Percentiles rank a stretch among this genome's conserved stretches.
These are phyloP conservation scores for Grantiella picta DNA, from an alignment of 2,113 vertebrate genomes.

Conservation along the genomic window DNA sequence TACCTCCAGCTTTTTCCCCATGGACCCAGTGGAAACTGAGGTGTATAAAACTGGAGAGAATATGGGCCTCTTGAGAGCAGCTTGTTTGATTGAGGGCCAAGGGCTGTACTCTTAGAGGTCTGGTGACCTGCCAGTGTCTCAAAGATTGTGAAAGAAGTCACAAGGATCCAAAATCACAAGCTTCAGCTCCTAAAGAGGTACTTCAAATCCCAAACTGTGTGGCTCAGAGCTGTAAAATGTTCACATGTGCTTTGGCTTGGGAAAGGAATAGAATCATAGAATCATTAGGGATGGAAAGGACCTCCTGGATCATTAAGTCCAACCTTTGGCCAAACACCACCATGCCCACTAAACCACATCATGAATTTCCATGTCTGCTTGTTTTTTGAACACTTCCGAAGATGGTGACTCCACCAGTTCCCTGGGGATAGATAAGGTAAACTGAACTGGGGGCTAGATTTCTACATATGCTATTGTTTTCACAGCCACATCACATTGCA, in stretches of 20 bases:
- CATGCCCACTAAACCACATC: background rate
- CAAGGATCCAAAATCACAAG: background rate
- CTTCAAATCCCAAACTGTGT: background rate
- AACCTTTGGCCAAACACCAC: background rate
- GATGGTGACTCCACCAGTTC: background rate
- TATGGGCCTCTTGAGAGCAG: background rate
- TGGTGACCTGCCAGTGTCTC: background rate
- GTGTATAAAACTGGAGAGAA: background rate
- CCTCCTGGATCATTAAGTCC: background rate
- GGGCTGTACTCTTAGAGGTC: accelerated
- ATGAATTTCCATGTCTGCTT: background rate
- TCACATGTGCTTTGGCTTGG: background rate
- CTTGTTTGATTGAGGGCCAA: accelerated
- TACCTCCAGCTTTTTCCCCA: background rate
- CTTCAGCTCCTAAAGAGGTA: background rate
- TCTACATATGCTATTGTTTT: background rate
- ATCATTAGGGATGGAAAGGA: background rate
- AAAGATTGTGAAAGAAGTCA: background rate
- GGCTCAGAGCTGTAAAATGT: background rate
- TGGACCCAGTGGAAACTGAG: accelerated
- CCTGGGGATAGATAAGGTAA: background rate
- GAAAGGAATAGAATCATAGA: background rate
- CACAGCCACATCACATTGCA: background rate
- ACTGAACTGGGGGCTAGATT: background rate
- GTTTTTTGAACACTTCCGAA: background rate